Conservation (phyloP, 2,113 vertebrate genomes). For the Notarius lentiginosus region DNA sequence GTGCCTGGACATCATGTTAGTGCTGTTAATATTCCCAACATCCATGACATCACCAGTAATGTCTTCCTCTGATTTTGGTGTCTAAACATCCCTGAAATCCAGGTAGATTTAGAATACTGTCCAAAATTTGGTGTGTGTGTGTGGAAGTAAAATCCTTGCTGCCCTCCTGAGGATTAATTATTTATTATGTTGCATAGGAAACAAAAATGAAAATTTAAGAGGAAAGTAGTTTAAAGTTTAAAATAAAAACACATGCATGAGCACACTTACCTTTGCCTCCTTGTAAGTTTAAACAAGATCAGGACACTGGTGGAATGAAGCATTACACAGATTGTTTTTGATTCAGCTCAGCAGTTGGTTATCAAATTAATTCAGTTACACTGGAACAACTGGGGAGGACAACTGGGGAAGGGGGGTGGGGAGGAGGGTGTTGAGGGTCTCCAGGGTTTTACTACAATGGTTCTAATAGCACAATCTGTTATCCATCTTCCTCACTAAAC, state of each 20-base stretch:
- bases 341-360: not conserved
- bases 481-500: conserved; percentile 28
- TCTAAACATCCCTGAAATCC: not conserved
- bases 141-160: not conserved
- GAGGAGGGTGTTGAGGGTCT: not conserved
- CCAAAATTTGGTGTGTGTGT: not conserved
- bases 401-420: not conserved
- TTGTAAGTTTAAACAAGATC: not conserved
- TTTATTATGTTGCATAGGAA: not conserved
- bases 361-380: not conserved
- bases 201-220: not conserved
- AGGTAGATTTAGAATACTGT: not conserved
- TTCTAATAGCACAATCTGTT: conserved; percentile 45
- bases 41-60: not conserved
- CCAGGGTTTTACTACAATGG: conserved; percentile 3
- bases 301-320: not conserved
- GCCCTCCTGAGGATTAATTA: not conserved
- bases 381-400: not conserved
- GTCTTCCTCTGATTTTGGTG: not conserved
- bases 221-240: not conserved
- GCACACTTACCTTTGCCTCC: not conserved
- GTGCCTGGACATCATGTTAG: not conserved
- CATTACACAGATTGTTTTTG: not conserved
- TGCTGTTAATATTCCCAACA: not conserved
- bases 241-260: not conserved